Evolutionary conservation across 1,140 invertebrate species (phyloP).

Genomic region (Ruditapes philippinarum): DNA sequence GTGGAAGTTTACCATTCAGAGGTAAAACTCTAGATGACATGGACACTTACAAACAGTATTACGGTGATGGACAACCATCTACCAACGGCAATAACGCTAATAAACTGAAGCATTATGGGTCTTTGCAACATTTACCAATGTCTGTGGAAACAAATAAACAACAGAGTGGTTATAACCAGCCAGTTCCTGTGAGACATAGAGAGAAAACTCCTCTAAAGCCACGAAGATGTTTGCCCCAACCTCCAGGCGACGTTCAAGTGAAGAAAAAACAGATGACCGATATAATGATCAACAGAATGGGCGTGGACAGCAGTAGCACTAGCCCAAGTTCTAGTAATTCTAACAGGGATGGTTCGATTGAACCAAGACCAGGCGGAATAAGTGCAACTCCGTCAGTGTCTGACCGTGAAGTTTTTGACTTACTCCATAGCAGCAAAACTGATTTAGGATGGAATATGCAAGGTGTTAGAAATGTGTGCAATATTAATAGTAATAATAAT

Average conservation of each 20-base stretch:
- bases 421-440: slow-evolving; percentile 7
- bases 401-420: slow-evolving; percentile 54
- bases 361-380: slow-evolving; percentile 30
- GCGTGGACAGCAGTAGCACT: slow-evolving; percentile 12
- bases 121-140: slow-evolving; percentile 55
- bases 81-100: slow-evolving; percentile 3
- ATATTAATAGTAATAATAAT: slow-evolving; percentile 40
- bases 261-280: slow-evolving; percentile 54
- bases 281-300: slow-evolving; percentile 45
- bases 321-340: slow-evolving; percentile 56
- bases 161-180: neutral
- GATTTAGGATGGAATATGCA: slow-evolving; percentile 31
- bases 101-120: slow-evolving; percentile 53
- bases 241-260: slow-evolving; percentile 47
- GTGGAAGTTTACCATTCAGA: slow-evolving; percentile 35
- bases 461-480: slow-evolving; percentile 31
- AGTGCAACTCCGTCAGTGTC: slow-evolving; percentile 58
- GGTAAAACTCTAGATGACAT: slow-evolving; percentile 52
- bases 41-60: slow-evolving; percentile 18
- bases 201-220: slow-evolving; percentile 52
- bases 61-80: neutral
- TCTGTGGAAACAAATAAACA: neutral
- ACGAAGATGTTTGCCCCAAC: slow-evolving; percentile 40
- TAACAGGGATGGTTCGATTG: slow-evolving; percentile 4
- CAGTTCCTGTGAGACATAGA: neutral